Evolutionary conservation across 1,140 invertebrate species (phyloP), one percentile per base, ranked within the genome.

Genomic region (Eufriesea mexicana): DNA sequence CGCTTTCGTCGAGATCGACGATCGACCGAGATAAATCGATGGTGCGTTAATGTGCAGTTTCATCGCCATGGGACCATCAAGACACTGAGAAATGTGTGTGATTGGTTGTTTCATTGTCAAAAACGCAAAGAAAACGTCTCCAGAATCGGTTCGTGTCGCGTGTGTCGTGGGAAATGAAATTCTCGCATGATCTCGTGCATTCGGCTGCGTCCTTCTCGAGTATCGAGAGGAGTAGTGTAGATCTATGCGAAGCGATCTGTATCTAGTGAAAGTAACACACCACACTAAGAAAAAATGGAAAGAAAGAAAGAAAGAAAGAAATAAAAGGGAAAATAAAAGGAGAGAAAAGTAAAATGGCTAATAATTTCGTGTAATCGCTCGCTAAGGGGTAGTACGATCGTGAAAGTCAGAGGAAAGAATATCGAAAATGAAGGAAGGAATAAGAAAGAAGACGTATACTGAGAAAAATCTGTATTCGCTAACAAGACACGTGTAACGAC

Each of bases 21-120:
- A 6, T 5, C 49, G 25, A 23, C 10, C 42, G n/a, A 51, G 16
- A 49, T 62, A 18, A 57, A 1, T 59, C 25, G 25, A 35, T 54
- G 16, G 62, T 82, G 79, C 72, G 47, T 57, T 23, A 51, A 20
- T 57, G 62, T 76, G 79, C 72, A 67, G 25, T 67, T 49, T 74
- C 49, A 23, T 57, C 25, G 55, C 61, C 49, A 75, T 16, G 10
- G 25, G n/a, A 25, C 54, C 10, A 2, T 45, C n/a, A 14, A 59
- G 18, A 55, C 23, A 55, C 12, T 57, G n/a, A 57, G 12, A 25
- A 5, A 18, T 18, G n/a, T 23, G 20, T 61, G 61, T 45, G 35
- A 16, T 35, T 66, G 16, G 10, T 28, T 49, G 18, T 16, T 74
- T 61, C 73, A 14, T 75, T 61, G 20, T 72, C 7, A 35, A 25